Conservation (phyloP, 2,797 vertebrate species). For the Lates japonicus region DNA sequence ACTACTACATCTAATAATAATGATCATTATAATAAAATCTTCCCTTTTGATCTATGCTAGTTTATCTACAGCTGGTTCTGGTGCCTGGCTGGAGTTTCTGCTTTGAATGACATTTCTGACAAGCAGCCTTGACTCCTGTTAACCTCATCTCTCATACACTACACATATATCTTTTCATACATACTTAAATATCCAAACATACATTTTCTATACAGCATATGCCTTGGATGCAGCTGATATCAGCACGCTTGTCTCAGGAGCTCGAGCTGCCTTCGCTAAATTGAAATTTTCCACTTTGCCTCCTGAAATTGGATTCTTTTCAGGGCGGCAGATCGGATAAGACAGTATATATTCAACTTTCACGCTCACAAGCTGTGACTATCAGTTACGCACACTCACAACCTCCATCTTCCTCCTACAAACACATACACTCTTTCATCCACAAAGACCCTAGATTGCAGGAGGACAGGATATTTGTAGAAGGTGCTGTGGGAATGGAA, state of each 20-base stretch:
- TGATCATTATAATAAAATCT: no score
- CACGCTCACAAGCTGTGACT: slow-evolving; percentile 38
- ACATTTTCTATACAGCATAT: background rate
- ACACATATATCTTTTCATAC: background rate
- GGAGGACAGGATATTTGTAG: background rate
- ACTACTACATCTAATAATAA: no score
- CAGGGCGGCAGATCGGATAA: slow-evolving; percentile 50
- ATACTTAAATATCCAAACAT: background rate
- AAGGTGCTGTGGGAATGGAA: slow-evolving; percentile 17
- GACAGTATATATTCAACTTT: slow-evolving; percentile 43
- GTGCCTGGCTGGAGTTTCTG: no score
- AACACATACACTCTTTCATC: background rate
- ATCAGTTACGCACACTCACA: slow-evolving; percentile 25
- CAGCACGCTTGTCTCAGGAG: background rate
- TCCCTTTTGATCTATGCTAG: no score
- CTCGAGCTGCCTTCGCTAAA: slow-evolving; percentile 27
- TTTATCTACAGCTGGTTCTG: no score
- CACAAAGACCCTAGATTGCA: no score
- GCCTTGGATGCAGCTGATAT: background rate
- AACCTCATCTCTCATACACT: no score
- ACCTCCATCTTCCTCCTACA: background rate
- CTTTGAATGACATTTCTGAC: no score
- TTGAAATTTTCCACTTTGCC: slow-evolving; percentile 33
- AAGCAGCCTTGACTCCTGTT: no score
- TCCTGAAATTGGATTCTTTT: slow-evolving; percentile 31